Percentiles rank a stretch among this genome's conserved stretches.
Conservation (phyloP, 2,113 vertebrate species). For the Drymodes brunneopygia region DNA sequence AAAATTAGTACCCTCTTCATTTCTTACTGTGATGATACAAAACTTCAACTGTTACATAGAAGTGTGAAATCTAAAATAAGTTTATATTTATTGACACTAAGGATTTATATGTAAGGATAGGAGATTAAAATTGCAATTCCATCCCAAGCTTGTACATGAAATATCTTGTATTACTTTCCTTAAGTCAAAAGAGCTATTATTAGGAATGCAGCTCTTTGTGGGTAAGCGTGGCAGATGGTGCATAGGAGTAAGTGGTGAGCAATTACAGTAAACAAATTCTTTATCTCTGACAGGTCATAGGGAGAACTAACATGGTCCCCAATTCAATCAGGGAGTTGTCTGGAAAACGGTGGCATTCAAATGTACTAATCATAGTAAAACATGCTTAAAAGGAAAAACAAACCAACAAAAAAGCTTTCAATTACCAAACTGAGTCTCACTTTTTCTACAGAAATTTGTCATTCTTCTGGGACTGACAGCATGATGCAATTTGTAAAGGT, state of each 20-base stretch:
- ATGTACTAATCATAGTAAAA: conserved; percentile 44
- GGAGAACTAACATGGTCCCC: conserved; percentile 76
- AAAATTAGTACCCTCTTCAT: neutral
- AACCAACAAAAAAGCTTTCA: neutral
- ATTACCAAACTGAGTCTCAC: neutral
- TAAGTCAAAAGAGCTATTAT: conserved; percentile 73
- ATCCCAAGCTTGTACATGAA: neutral
- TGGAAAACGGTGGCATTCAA: conserved; percentile 61
- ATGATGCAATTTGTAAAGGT: conserved; percentile 31
- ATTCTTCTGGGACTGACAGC: neutral
- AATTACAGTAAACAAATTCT: conserved; percentile 94
- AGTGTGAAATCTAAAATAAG: neutral
- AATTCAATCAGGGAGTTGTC: conserved; percentile 70
- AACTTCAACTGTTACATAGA: neutral
- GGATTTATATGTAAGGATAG: neutral
- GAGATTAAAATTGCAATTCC: neutral
- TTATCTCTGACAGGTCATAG: conserved; percentile 90
- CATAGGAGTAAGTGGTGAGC: conserved; percentile 77
- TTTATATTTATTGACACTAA: neutral
- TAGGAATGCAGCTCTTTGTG: conserved; percentile 68
- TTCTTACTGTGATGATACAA: neutral
- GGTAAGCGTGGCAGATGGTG: conserved; percentile 84
- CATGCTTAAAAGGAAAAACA: conserved; percentile 32
- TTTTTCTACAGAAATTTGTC: conserved; percentile 12
- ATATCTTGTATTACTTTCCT: conserved; percentile 48